phyloP scores from a whole-genome alignment of 2,113 vertebrate genomes.

The Stictonetta naevosa region DNA sequence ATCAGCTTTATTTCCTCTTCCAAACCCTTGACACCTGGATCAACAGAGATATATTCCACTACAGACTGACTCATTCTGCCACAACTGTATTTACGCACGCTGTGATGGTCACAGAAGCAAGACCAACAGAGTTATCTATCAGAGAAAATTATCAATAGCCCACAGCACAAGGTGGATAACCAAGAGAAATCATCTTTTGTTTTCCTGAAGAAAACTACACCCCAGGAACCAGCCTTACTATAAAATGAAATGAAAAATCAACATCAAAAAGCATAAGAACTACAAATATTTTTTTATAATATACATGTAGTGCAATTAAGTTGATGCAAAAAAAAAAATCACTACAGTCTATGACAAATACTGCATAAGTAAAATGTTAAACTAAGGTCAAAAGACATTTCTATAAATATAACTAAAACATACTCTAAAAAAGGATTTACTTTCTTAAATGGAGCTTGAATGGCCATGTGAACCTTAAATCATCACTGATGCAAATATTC shows the following conservation, averaged over 20 bases:
- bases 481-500: neutral
- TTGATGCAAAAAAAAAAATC: neutral
- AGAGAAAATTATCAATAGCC: neutral
- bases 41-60: slow-evolving; percentile 19
- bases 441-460: neutral
- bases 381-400: neutral
- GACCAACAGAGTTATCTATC: neutral
- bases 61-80: neutral
- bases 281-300: neutral
- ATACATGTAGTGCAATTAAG: neutral
- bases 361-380: neutral
- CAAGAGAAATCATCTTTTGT: neutral
- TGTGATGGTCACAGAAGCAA: neutral
- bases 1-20: slow-evolving; percentile 3
- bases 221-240: neutral
- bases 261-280: neutral
- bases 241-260: neutral
- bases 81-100: neutral
- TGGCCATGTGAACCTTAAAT: neutral
- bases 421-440: neutral
- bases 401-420: neutral
- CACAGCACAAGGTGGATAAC: neutral
- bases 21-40: slow-evolving; percentile 16
- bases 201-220: neutral
- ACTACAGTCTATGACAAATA: neutral